Percentiles rank a stretch among this genome's conserved stretches.
These are phyloP conservation scores for Anodontia alba DNA, from an alignment of 2,888 invertebrate genomes.

Conservation along the genomic window DNA sequence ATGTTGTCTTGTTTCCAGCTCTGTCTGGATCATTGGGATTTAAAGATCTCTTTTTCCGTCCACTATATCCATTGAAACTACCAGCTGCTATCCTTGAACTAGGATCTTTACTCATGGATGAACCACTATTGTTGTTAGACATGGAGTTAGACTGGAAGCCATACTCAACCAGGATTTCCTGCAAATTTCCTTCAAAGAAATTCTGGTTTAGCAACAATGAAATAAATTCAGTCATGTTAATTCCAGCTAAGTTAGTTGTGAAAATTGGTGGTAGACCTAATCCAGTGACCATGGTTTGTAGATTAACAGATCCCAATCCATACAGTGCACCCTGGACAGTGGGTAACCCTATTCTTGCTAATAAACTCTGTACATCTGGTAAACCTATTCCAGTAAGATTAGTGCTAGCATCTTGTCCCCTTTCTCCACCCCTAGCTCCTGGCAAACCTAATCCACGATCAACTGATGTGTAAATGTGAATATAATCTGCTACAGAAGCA, in stretches of 20 bases:
- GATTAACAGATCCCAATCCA: neutral
- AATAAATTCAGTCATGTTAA: neutral
- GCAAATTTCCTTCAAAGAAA: neutral
- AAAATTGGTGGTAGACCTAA: neutral
- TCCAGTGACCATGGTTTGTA: neutral
- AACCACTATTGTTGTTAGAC: neutral
- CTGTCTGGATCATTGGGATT: neutral
- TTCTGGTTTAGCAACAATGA: neutral
- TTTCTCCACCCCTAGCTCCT: neutral
- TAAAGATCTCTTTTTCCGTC: constrained; percentile 1
- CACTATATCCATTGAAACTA: neutral
- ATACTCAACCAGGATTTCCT: neutral
- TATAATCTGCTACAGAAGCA: neutral
- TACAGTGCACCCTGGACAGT: neutral
- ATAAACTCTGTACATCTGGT: neutral
- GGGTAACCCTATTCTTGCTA: neutral
- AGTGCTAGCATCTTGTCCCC: neutral
- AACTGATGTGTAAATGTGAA: neutral
- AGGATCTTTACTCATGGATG: neutral
- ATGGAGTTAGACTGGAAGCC: neutral
- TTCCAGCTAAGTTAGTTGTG: neutral
- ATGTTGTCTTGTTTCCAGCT: neutral
- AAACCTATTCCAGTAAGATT: neutral
- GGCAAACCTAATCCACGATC: constrained; percentile 6
- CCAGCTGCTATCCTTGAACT: neutral